A percentile compares a stretch with the other conserved stretches of the same genome.
phyloP scores from a whole-genome alignment of 2,888 invertebrate genomes.

The Halocaridina rubra region DNA sequence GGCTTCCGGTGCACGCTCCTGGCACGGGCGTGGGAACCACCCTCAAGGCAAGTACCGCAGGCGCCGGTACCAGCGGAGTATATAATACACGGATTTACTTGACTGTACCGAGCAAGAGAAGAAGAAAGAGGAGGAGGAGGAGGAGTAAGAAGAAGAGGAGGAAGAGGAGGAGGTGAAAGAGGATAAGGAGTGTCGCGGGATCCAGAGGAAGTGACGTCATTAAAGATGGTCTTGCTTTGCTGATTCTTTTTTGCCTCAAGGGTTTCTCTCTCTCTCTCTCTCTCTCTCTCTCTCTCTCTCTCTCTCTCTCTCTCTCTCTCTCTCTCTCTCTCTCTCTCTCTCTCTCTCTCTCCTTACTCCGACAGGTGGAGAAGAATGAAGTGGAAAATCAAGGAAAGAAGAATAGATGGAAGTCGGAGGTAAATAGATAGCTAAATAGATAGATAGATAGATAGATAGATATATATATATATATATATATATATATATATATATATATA shows the following conservation, averaged over 20 bases:
- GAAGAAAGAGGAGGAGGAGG: background rate
- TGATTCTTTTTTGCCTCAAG: no score
- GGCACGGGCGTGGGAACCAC: constrained; percentile 15
- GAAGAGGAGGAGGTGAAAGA: background rate
- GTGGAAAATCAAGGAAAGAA: no score
- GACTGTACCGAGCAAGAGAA: no score
- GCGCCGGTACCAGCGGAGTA: background rate
- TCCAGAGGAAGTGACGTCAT: no score
- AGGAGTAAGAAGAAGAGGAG: background rate
- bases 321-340: background rate
- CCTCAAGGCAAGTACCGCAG: background rate
- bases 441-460: no score
- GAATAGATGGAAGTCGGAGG: no score
- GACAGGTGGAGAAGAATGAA: no score
- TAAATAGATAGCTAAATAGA: no score
- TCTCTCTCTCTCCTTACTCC: background rate
- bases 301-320: background rate
- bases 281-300: background rate
- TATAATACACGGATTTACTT: background rate
- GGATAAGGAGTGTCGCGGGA: background rate
- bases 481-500: no score
- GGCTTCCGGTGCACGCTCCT: constrained; percentile 10
- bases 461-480: no score
- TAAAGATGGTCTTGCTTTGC: no score
- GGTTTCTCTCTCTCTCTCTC: background rate